Base-by-base conservation (phyloP, 2,888 invertebrate genomes). In the Spodoptera exigua region DNA sequence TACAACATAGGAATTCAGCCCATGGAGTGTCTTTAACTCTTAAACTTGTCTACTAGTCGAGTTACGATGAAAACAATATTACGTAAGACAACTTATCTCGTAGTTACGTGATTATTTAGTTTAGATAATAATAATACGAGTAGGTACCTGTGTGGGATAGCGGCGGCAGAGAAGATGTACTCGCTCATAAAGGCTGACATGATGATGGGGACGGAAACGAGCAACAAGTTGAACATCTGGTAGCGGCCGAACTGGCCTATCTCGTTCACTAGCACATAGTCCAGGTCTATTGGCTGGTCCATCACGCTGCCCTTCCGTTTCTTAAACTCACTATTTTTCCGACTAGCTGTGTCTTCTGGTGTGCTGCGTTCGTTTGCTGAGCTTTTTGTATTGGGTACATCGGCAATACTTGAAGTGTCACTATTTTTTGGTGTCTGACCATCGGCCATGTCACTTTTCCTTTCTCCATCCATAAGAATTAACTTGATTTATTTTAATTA, bases 81-180 rank as follows among this genome's bases (percentile, higher is more conserved):
- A n/a, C n/a, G n/a, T n/a, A n/a, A n/a, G 27, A 9, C 27, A 7
- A 27, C 7, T 27, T 27, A 27, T 27, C 7, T 27, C 9, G 9
- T 7, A 27, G 9, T 9, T 27, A 27, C 27, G 0, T 1, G 9
- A 1, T 27, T 27, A 1, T 27, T 27, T 21, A 21, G 21, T 21
- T 21, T 4, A 27, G 27, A 27, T 27, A 5, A 27, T 27, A 27
- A 5, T 5, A 27, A 0, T 27, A 27, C 2, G 10, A 21, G 21
- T 7, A 41, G 16, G 79, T 90, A 97, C 97, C 97, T 96, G 92
- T 97, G 96, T 40, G 95, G 94, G 14, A 96, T 89, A 61, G 95
- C 95, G 54, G 95, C 95, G 0, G 97, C 96, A 0, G 96, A 96
- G 84, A 97, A 97, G 58, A 96, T 95, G 79, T 96, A 97, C 44